These are phyloP conservation scores for Folsomia candida DNA, from an alignment of 2,888 invertebrate genomes.

Conservation along the genomic window DNA sequence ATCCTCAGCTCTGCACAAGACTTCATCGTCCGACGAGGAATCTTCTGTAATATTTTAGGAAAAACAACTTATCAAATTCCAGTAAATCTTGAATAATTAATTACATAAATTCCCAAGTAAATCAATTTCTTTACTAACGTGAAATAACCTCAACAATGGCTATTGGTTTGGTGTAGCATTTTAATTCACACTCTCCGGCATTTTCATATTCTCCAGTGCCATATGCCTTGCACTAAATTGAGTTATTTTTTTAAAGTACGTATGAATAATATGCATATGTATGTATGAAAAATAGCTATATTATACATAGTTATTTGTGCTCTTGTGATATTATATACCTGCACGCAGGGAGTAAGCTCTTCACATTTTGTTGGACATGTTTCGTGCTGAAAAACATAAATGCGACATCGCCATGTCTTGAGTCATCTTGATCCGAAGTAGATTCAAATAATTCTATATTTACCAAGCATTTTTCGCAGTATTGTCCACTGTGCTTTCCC, in stretches of 20 bases:
- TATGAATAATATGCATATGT: no score
- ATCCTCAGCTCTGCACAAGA: conserved; percentile 25
- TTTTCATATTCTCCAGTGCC: conserved; percentile 21
- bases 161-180: conserved; percentile 17
- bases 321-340: no score
- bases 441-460: not conserved
- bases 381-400: conserved; percentile 23
- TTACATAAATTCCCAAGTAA: not conserved
- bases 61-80: no score
- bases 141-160: conserved; percentile 20
- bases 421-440: not conserved
- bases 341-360: conserved; percentile 34
- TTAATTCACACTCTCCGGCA: conserved; percentile 21
- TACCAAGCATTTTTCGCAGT: conserved; percentile 39
- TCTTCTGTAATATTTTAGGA: not conserved
- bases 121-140: not conserved
- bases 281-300: no score
- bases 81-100: not conserved
- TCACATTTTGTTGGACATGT: conserved; percentile 31
- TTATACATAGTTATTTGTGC: no score
- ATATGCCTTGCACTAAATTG: conserved; percentile 25
- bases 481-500: conserved; percentile 21
- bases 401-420: not conserved
- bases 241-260: no score
- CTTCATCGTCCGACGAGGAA: conserved; percentile 12